A percentile compares a stretch with the other conserved stretches of the same genome.
phyloP scores from a whole-genome alignment of 2,888 invertebrate genomes.

The Cheilosia soror region DNA sequence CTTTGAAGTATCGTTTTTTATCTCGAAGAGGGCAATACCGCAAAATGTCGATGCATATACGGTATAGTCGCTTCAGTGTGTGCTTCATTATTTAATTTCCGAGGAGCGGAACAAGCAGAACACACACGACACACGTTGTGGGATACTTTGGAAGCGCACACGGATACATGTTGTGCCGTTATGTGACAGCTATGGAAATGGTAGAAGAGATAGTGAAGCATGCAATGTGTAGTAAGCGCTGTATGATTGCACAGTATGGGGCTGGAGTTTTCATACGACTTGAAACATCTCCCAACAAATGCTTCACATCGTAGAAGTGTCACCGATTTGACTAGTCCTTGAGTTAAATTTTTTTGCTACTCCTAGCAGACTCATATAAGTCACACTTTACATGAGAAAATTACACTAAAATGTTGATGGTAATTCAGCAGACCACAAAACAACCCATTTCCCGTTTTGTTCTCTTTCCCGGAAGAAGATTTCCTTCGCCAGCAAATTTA shows the following conservation, averaged over 20 bases:
- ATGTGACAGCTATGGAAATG: constrained; percentile 44
- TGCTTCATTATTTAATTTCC: constrained; percentile 65
- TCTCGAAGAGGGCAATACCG: constrained; percentile 33
- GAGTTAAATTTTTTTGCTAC: background rate
- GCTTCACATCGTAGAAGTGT: too few relatives aligned
- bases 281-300: too few relatives aligned
- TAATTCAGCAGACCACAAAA: too few relatives aligned
- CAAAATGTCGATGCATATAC: constrained; percentile 48
- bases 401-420: too few relatives aligned
- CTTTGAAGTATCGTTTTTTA: constrained; percentile 52
- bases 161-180: background rate
- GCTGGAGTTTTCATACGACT: background rate
- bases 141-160: background rate
- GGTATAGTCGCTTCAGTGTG: constrained; percentile 33
- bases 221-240: constrained; percentile 23
- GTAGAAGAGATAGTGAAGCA: constrained; percentile 10
- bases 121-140: constrained; percentile 13
- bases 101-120: constrained; percentile 21
- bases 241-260: constrained; percentile 13
- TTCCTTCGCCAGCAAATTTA: too few relatives aligned
- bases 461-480: too few relatives aligned
- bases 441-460: too few relatives aligned
- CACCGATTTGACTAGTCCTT: too few relatives aligned
- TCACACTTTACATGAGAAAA: too few relatives aligned
- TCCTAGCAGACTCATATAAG: too few relatives aligned